A percentile compares a stretch with the other conserved stretches of the same genome.
These are phyloP conservation scores for Malurus melanocephalus DNA, from an alignment of 2,113 vertebrate species.

Conservation along the genomic window DNA sequence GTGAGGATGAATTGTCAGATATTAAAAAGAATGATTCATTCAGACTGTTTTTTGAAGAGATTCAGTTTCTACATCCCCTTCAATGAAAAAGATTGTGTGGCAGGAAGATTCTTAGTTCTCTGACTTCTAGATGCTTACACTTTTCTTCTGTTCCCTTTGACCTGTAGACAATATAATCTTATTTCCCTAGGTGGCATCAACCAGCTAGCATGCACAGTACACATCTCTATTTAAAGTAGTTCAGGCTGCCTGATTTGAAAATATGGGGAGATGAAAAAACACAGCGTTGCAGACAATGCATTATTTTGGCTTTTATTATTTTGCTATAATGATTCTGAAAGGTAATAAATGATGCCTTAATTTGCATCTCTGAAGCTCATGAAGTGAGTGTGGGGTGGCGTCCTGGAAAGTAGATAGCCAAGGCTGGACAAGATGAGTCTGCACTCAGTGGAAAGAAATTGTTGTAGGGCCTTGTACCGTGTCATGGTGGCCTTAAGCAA, in stretches of 20 bases:
- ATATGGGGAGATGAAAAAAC: background rate
- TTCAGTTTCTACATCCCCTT: background rate
- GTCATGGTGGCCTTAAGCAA: background rate
- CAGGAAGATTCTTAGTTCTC: background rate
- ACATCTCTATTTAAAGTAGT: background rate
- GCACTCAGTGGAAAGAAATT: background rate
- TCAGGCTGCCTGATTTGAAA: background rate
- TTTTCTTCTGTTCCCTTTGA: background rate
- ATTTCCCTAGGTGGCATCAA: background rate
- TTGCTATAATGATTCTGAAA: background rate
- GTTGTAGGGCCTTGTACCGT: rapidly evolving
- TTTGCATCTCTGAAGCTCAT: background rate
- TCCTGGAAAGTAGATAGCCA: background rate
- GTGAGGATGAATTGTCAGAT: background rate
- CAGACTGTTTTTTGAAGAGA: background rate
- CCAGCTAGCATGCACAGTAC: background rate
- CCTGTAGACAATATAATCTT: background rate
- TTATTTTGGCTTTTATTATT: background rate
- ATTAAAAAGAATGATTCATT: background rate
- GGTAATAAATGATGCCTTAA: background rate
- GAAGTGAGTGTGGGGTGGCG: background rate
- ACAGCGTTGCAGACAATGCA: background rate
- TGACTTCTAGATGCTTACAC: background rate
- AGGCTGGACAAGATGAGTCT: background rate
- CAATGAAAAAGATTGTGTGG: background rate